Conservation (phyloP, 2,888 invertebrate genomes). For the Chaetogeoica ovagalla region DNA sequence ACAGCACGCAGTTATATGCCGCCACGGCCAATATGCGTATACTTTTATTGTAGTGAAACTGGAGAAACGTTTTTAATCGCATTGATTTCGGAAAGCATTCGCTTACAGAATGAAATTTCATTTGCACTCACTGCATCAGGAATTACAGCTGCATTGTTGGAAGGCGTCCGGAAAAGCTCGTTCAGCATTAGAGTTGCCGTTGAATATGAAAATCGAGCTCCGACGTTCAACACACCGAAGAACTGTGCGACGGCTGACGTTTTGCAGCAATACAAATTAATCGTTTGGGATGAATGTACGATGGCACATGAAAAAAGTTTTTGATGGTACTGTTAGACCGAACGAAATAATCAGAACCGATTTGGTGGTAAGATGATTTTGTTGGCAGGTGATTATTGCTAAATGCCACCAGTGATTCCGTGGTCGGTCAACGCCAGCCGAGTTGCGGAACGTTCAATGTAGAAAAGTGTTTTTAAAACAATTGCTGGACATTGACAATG, state of each 20-base stretch:
- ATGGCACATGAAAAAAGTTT: background rate
- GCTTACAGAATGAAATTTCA: background rate
- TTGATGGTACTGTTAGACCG: slow-evolving; percentile 56
- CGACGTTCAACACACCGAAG: background rate
- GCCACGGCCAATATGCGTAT: too few species aligned
- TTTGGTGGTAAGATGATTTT: slow-evolving; percentile 54
- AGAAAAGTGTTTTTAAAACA: too few species aligned
- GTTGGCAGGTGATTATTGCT: too few species aligned
- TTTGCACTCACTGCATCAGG: background rate
- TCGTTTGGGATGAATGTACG: background rate
- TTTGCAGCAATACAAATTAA: too few species aligned
- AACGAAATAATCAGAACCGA: slow-evolving; percentile 46
- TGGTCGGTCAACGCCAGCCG: too few species aligned
- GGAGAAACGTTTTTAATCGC: too few species aligned
- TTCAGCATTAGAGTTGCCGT: background rate
- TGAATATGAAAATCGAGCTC: background rate
- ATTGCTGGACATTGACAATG: too few species aligned
- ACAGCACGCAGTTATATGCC: too few species aligned
- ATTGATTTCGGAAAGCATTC: background rate
- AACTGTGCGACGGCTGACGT: background rate
- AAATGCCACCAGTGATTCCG: too few species aligned
- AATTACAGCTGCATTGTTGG: background rate
- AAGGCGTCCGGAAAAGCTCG: too few species aligned
- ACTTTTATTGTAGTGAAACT: too few species aligned
- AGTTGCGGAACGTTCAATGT: too few species aligned